phyloP scores from a whole-genome alignment of 2,888 invertebrate species.

The Smittia aterrima region DNA sequence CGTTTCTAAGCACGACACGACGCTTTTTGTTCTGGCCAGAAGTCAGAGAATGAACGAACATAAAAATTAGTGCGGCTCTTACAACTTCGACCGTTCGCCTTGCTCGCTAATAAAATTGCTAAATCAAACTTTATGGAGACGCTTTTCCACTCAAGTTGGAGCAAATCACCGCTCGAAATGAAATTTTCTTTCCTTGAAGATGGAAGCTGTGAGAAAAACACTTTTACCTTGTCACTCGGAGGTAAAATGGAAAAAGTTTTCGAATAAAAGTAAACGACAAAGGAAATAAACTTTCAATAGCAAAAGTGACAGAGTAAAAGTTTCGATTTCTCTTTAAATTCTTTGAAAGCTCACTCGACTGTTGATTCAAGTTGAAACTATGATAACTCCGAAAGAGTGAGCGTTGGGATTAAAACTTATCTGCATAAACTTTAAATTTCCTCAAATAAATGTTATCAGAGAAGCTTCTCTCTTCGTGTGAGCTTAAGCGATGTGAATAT shows the following conservation, averaged over 20 bases:
- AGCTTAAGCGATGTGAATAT: too few species aligned
- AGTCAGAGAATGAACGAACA: background rate
- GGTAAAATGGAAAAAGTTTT: conserved; percentile 20
- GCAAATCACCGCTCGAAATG: too few species aligned
- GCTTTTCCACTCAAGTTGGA: background rate
- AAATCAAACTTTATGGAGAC: background rate
- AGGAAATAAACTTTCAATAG: background rate
- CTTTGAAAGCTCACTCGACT: too few species aligned
- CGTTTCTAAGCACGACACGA: background rate
- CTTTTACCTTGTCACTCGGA: too few species aligned
- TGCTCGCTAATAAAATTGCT: background rate
- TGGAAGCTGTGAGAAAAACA: background rate
- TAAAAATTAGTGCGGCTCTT: conserved; percentile 31
- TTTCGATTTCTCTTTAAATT: background rate
- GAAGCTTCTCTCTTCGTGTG: too few species aligned
- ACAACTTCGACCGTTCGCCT: conserved; percentile 16
- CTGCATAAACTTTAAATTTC: too few species aligned
- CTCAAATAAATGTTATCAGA: too few species aligned
- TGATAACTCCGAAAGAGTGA: too few species aligned
- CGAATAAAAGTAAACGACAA: conserved; percentile 20
- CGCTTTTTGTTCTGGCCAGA: background rate
- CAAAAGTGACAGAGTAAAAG: background rate
- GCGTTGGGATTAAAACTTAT: too few species aligned
- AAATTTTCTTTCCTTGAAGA: too few species aligned
- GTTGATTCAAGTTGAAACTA: too few species aligned